Conservation (phyloP, 2,113 vertebrate species). For the Mesocricetus auratus region DNA sequence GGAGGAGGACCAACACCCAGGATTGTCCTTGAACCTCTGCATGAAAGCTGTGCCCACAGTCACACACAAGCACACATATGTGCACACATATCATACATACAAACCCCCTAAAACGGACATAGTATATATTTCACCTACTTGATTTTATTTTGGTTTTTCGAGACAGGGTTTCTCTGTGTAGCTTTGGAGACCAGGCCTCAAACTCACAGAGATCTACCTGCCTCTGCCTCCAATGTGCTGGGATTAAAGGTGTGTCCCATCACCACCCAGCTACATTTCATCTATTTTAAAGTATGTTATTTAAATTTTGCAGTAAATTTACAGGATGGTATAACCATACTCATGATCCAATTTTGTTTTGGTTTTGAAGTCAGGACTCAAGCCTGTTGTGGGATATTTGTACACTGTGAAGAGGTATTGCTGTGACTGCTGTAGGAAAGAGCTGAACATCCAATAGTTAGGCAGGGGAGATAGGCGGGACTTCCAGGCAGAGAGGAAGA, state of each 20-base stretch:
- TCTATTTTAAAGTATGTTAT: background rate
- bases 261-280: too few relatives aligned
- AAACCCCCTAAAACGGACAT: background rate
- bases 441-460: background rate
- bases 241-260: too few relatives aligned
- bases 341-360: background rate
- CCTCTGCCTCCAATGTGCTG: too few relatives aligned
- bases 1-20: background rate
- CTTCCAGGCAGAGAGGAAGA: background rate
- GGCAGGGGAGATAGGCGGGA: background rate
- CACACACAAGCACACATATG: background rate
- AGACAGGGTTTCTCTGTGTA: too few relatives aligned
- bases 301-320: background rate
- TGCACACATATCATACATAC: background rate
- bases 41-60: background rate
- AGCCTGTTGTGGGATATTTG: background rate
- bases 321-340: background rate
- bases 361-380: background rate
- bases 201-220: too few relatives aligned
- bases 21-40: background rate
- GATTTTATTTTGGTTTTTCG: too few relatives aligned
- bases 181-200: too few relatives aligned
- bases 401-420: background rate
- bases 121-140: background rate
- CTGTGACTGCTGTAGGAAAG: background rate